These are phyloP conservation scores for Imbricaverruca yamaguchii DNA, from an alignment of 2,888 invertebrate genomes.

Conservation along the genomic window DNA sequence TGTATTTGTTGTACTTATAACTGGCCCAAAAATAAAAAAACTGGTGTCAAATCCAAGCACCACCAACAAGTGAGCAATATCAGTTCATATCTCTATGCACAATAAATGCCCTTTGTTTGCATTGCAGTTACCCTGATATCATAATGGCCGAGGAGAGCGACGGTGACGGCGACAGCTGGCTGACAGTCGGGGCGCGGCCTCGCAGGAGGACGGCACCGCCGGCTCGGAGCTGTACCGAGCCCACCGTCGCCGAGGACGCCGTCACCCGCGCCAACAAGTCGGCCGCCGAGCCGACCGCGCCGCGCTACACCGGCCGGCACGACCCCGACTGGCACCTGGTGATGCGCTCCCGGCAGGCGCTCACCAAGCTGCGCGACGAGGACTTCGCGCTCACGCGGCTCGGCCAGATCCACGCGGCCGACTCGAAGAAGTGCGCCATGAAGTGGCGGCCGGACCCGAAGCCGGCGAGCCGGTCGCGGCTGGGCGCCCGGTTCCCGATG, in stretches of 20 bases:
- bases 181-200: not conserved
- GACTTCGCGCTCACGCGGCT: conserved; percentile 16
- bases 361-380: conserved; percentile 6
- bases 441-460: not conserved
- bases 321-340: not conserved
- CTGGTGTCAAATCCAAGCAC: too few species aligned
- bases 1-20: too few species aligned
- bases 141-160: too few species aligned
- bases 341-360: conserved; percentile 9
- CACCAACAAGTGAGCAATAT: too few species aligned
- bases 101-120: too few species aligned
- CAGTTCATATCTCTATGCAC: too few species aligned
- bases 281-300: not conserved
- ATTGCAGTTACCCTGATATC: too few species aligned
- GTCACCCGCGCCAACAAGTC: not conserved
- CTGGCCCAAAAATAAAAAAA: too few species aligned
- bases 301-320: not conserved
- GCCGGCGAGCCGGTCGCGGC: not conserved
- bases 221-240: not conserved
- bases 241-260: not conserved
- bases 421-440: not conserved
- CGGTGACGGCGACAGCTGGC: not conserved
- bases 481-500: not conserved
- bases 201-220: not conserved
- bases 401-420: not conserved